phyloP scores from a whole-genome alignment of 2,888 invertebrate genomes.

The Erynnis tages region DNA sequence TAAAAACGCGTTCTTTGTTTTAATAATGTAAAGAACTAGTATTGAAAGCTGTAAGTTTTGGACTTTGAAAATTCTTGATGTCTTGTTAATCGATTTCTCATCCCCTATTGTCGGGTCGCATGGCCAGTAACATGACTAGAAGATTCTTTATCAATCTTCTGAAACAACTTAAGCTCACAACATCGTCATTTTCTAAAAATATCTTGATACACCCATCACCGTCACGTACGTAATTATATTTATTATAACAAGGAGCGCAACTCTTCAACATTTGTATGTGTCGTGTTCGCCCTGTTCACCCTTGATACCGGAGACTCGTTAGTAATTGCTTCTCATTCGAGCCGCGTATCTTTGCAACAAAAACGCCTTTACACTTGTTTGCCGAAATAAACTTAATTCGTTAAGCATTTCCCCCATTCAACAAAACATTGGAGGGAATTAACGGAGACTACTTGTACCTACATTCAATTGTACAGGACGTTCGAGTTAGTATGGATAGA shows the following conservation, averaged over 20 bases:
- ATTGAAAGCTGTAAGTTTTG: no score
- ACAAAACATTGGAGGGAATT: not conserved
- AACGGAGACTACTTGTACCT: no score
- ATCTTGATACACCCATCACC: not conserved
- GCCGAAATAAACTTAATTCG: constrained; percentile 23
- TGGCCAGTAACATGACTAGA: no score
- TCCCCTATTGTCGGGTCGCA: no score
- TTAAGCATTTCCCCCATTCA: constrained; percentile 33
- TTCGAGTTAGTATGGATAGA: no score
- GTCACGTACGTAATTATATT: constrained; percentile 3
- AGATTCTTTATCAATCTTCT: no score
- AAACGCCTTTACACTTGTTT: constrained; percentile 40
- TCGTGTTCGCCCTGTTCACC: constrained; percentile 58
- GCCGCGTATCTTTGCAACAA: constrained; percentile 55
- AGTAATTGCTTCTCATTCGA: constrained; percentile 60
- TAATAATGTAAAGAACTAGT: no score
- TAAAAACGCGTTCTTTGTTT: no score
- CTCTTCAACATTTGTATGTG: constrained; percentile 44
- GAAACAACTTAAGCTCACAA: no score
- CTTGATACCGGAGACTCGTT: constrained; percentile 52
- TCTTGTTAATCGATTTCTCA: no score
- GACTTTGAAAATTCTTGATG: no score
- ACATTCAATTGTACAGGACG: no score
- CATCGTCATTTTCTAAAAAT: not conserved
- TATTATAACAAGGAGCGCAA: constrained; percentile 33